Evolutionary conservation across 2,113 vertebrate genomes (phyloP), one percentile per base, ranked within the genome.

Genomic region (Ondatra zibethicus): DNA sequence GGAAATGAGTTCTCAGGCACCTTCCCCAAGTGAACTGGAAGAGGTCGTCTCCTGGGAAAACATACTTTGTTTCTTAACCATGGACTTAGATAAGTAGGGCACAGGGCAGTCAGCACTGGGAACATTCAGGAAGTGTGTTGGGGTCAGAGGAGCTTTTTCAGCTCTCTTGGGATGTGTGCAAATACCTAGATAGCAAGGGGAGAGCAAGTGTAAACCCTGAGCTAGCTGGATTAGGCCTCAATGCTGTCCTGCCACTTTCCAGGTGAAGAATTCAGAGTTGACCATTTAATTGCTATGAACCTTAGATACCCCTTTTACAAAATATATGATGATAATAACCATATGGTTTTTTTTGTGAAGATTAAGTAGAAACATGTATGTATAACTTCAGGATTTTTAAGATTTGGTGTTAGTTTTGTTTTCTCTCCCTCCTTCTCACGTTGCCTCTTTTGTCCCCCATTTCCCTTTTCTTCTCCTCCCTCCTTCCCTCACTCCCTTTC

Each of bases 221-320:
- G 23, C 61, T 78, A 81, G 76, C 84, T 70, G 89, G 31, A 95
- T 42, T 10, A 82, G 45, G 42, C 42, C 70, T 94, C 70, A 78
- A 55, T 84, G 68, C 31, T 61, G 23, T 52, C 17, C 3, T 21
- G 42, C 55, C 23, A 68, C 55, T 94, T 95, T 21, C 25, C 75
- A 76, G 78, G 39, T 95, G 31, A 61, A 2, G 81, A 47, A 50
- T 33, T 85, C 86, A 73, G 9, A 36, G 17, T 78, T 94, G 77
- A 94, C 94, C 92, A 81, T 14, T 87, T 95, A 73, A 78, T 92
- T 89, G 45, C 68, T 77, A 3, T 96, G 72, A 75, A 88, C 65
- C 36, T 95, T 50, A 55, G 29, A 75, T 93, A 89, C 73, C 17
- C 93, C 66, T 86, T 90, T 87, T 68, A 52, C 55, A 93, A 89